Evolutionary conservation across 2,888 invertebrate species (phyloP).

Genomic region (Lasioglossum malachurum): DNA sequence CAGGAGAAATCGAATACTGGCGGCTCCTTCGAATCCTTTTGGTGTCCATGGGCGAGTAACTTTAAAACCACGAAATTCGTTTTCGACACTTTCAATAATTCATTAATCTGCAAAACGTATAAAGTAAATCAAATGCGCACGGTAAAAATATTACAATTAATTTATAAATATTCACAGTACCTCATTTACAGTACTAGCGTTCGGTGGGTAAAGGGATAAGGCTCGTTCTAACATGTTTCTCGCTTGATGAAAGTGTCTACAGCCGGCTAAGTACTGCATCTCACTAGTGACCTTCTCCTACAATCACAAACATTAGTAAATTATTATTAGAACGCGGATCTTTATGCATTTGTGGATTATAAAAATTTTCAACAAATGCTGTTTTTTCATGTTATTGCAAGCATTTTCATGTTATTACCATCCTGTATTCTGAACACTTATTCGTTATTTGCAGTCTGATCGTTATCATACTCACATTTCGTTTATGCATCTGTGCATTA

Average conservation of each 20-base stretch:
- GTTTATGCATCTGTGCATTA: constrained; percentile 78
- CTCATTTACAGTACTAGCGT: constrained; percentile 81
- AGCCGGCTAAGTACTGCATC: constrained; percentile 90
- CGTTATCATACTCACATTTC: constrained; percentile 76
- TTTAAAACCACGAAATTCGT: constrained; percentile 98
- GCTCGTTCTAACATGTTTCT: constrained; percentile 94
- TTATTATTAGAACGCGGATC: too few species aligned
- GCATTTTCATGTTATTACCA: too few species aligned
- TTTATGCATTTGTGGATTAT: too few species aligned
- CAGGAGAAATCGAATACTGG: constrained; percentile 96
- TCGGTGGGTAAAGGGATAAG: constrained; percentile 90
- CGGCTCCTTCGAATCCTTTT: constrained; percentile 92
- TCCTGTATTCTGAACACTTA: background rate
- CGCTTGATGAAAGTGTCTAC: constrained; percentile 97
- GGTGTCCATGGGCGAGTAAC: constrained; percentile 96
- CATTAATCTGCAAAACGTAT: constrained; percentile 88
- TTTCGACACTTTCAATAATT: constrained; percentile 95
- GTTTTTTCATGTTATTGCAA: too few species aligned
- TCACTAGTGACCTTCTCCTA: constrained; percentile 81
- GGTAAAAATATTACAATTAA: background rate
- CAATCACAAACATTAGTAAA: constrained; percentile 13
- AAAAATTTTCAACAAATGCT: too few species aligned
- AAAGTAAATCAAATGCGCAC: background rate
- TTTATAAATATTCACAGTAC: constrained; percentile 61
- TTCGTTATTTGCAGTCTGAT: background rate